These are phyloP conservation scores for Brachionus rotundiformis DNA, from an alignment of 1,140 invertebrate genomes.

Conservation along the genomic window DNA sequence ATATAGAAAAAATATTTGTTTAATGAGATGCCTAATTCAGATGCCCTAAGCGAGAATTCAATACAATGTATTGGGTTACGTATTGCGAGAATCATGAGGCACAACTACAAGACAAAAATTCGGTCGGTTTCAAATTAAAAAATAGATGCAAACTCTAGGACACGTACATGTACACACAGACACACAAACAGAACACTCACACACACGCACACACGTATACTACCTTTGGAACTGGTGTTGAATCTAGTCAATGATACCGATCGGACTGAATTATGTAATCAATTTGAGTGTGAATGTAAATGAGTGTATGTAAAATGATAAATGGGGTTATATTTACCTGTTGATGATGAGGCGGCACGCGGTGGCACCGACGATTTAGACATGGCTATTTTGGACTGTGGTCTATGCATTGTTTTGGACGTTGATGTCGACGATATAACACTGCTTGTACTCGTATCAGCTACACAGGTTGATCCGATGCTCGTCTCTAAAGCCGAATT, in stretches of 20 bases:
- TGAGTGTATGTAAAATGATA: neutral
- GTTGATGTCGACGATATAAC: neutral
- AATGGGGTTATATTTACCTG: neutral
- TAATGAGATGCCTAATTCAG: neutral
- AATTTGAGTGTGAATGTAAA: neutral
- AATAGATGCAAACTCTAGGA: neutral
- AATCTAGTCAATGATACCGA: neutral
- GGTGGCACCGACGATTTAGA: neutral
- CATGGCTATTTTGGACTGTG: neutral
- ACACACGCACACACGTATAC: neutral
- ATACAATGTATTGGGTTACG: no score
- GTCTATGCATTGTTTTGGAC: conserved; percentile 10
- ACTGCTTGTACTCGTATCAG: neutral
- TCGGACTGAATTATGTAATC: neutral
- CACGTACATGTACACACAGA: neutral
- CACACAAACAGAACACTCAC: neutral
- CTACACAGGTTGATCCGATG: neutral
- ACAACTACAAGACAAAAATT: neutral
- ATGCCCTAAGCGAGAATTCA: neutral
- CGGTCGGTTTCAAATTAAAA: neutral
- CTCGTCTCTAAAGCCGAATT: neutral
- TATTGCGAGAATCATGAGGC: no score
- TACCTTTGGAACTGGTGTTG: neutral
- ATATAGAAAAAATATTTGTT: neutral
- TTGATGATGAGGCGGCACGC: neutral